A percentile compares a stretch with the other conserved stretches of the same genome.
These are phyloP conservation scores for Bimastos eiseni DNA, from an alignment of 2,888 invertebrate genomes.

Conservation along the genomic window DNA sequence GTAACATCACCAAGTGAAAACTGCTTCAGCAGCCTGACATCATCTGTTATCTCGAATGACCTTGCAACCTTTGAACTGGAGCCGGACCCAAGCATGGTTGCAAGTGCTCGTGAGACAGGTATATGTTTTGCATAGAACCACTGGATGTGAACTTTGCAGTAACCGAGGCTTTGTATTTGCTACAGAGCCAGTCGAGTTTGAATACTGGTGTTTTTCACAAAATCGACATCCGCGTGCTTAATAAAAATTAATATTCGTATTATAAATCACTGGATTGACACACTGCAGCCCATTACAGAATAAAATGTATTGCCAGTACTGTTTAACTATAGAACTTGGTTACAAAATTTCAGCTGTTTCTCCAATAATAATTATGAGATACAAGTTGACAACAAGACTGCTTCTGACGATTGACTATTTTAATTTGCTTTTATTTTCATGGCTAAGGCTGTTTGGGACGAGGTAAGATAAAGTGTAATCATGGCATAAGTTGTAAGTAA, in stretches of 20 bases:
- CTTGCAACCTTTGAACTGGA: conserved; percentile 24
- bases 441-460: too few relatives aligned
- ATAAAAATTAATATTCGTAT: too few relatives aligned
- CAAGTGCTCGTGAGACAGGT: not conserved
- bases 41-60: conserved; percentile 32
- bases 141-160: not conserved
- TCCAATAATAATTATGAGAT: too few relatives aligned
- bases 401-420: too few relatives aligned
- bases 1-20: conserved; percentile 37
- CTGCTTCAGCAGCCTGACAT: conserved; percentile 35
- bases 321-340: not conserved
- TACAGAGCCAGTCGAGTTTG: not conserved
- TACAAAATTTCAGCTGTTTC: not conserved
- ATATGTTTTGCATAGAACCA: not conserved
- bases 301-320: too few relatives aligned
- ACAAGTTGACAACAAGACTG: too few relatives aligned
- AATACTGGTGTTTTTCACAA: not conserved
- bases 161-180: not conserved
- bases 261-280: too few relatives aligned
- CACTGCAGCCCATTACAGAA: too few relatives aligned
- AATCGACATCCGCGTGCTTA: too few relatives aligned
- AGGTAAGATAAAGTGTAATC: too few relatives aligned
- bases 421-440: too few relatives aligned
- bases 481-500: too few relatives aligned
- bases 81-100: not conserved